Evolutionary conservation across 2,888 invertebrate genomes (phyloP).

Genomic region (Rhodophaea formosa): DNA sequence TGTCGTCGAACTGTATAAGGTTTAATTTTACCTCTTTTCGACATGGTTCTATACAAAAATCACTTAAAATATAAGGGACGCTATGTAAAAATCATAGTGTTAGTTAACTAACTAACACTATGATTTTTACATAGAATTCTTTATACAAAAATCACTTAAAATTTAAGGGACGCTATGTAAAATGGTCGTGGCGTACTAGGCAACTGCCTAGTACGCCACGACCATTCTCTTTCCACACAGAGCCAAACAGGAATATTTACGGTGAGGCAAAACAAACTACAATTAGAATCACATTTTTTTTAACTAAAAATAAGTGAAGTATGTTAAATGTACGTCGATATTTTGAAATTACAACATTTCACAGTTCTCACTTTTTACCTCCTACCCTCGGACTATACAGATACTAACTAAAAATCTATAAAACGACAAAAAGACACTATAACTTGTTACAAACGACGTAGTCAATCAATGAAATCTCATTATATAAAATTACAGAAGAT

Average conservation of each 20-base stretch:
- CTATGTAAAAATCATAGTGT: too few relatives aligned
- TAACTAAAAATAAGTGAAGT: slow-evolving; percentile 5
- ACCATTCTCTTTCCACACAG: too few relatives aligned
- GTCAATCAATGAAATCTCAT: slow-evolving; percentile 12
- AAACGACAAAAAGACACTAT: slow-evolving; percentile 5
- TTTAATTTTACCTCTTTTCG: too few relatives aligned
- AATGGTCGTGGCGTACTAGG: too few relatives aligned
- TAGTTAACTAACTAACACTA: too few relatives aligned
- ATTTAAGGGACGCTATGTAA: too few relatives aligned
- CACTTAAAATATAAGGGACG: too few relatives aligned
- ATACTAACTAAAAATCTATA: slow-evolving; percentile 1
- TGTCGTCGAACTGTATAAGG: too few relatives aligned
- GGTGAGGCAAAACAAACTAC: slow-evolving; percentile 8
- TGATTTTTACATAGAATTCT: too few relatives aligned
- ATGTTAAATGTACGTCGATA: slow-evolving; percentile 21
- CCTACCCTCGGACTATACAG: slow-evolving; percentile 17
- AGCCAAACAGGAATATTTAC: background rate
- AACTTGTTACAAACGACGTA: slow-evolving; percentile 1
- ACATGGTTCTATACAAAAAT: too few relatives aligned
- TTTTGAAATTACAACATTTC: slow-evolving; percentile 20
- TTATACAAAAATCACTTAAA: too few relatives aligned
- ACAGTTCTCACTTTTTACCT: slow-evolving; percentile 12
- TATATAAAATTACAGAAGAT: background rate
- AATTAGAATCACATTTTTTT: slow-evolving; percentile 18
- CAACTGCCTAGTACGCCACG: too few relatives aligned